phyloP scores from a whole-genome alignment of 2,113 vertebrate species.

The Globicephala melas region DNA sequence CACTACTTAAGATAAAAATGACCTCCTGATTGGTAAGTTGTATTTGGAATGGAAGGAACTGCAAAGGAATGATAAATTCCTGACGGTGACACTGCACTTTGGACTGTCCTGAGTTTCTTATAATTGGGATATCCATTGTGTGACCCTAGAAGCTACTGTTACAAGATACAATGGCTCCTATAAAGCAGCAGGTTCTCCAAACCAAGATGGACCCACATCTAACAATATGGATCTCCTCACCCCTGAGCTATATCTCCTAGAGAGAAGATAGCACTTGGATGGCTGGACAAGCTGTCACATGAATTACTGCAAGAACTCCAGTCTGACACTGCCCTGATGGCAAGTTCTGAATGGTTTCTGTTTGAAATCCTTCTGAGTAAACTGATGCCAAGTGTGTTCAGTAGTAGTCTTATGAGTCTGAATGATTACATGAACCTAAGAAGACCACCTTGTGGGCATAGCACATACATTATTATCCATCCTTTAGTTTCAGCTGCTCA shows the following conservation, averaged over 20 bases:
- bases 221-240: background rate
- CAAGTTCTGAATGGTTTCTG: background rate
- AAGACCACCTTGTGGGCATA: background rate
- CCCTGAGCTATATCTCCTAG: background rate
- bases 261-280: background rate
- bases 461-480: background rate
- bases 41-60: background rate
- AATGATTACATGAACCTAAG: background rate
- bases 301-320: background rate
- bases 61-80: too few species aligned
- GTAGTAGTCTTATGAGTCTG: background rate
- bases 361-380: background rate
- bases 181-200: background rate
- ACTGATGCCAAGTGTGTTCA: background rate
- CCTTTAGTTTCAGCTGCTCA: slow-evolving; percentile 46
- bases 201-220: background rate
- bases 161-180: too few species aligned
- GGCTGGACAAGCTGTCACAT: background rate
- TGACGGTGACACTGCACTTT: too few species aligned
- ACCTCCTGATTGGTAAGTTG: background rate
- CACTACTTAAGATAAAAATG: background rate
- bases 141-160: too few species aligned
- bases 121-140: too few species aligned
- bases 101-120: too few species aligned
- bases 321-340: background rate